Percentiles rank a stretch among this genome's conserved stretches.
Conservation (phyloP, 2,113 vertebrate genomes). For the Albula glossodonta region DNA sequence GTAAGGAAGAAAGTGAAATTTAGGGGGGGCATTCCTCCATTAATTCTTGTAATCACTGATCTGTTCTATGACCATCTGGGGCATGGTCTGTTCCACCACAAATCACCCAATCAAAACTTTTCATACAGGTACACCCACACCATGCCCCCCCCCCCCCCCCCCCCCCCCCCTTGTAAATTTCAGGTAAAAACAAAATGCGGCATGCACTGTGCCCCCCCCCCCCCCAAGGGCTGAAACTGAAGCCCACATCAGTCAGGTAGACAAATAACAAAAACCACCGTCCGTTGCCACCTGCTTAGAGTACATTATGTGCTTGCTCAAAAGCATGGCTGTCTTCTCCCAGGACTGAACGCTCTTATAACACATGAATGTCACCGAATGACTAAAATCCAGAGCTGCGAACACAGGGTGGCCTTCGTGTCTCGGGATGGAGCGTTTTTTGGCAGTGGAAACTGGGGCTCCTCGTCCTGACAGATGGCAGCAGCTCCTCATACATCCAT, state of each 20-base stretch:
- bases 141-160: too few species aligned
- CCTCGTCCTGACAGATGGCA: background rate
- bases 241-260: background rate
- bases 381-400: background rate
- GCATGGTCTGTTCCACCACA: too few species aligned
- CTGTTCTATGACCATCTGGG: too few species aligned
- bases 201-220: too few species aligned
- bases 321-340: background rate
- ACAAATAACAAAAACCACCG: background rate
- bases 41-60: too few species aligned
- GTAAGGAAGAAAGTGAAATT: too few species aligned
- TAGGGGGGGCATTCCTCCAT: too few species aligned
- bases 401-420: background rate
- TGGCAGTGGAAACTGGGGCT: conserved; percentile 1
- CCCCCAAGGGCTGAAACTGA: too few species aligned
- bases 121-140: too few species aligned
- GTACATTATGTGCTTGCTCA: background rate
- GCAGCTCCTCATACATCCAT: background rate
- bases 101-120: too few species aligned
- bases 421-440: background rate
- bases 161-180: too few species aligned
- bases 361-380: background rate
- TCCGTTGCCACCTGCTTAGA: background rate
- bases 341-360: background rate
- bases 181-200: too few species aligned